Evolutionary conservation across 2,797 vertebrate genomes (phyloP), one percentile per base, ranked within the genome.

Genomic region (Gouania willdenowi): DNA sequence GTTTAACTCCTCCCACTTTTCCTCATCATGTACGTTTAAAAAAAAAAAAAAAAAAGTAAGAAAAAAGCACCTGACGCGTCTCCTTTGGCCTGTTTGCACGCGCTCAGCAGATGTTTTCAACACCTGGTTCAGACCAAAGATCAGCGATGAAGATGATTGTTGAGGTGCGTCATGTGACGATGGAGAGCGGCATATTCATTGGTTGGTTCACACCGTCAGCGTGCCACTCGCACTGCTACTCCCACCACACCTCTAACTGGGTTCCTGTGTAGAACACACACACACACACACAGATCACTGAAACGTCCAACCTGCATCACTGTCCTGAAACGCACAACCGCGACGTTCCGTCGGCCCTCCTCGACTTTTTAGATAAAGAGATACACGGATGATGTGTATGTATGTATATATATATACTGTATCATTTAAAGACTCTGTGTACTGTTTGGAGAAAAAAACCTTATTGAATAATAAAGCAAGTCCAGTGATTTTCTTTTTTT

Each of bases 381-480:
- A 74, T 87, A 87, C 87, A 88, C 82, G 49, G 41, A 77, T 21
- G 85, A n/a, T n/a, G n/a, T n/a, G n/a, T n/a, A n/a, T n/a, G n/a
- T n/a, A n/a, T 87, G 85, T 88, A 83, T 88, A 79, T 88, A 85
- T 85, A 87, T 86, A 88, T 88, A 83, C 77, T 88, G 85, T 91
- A 90, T 85, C 84, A 88, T 87, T 84, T 70, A 80, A 80, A 82
- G 55, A 88, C 81, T 82, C 82, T 57, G 81, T 90, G 87, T 88
- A 87, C 85, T 86, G 87, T 89, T 88, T 87, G 82, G 79, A 86
- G 56, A 80, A 83, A 82, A 77, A n/a, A n/a, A n/a, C n/a, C n/a
- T 26, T 82, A 79, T 84, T 87, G 65, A 90, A 87, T 87, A 80
- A 88, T 87, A 87, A 85, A 83, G 68, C 41, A 62, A 80, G 69